A percentile compares a stretch with the other conserved stretches of the same genome.
Evolutionary conservation across 2,888 invertebrate genomes (phyloP).

Genomic region (Eucriotettix oculatus): DNA sequence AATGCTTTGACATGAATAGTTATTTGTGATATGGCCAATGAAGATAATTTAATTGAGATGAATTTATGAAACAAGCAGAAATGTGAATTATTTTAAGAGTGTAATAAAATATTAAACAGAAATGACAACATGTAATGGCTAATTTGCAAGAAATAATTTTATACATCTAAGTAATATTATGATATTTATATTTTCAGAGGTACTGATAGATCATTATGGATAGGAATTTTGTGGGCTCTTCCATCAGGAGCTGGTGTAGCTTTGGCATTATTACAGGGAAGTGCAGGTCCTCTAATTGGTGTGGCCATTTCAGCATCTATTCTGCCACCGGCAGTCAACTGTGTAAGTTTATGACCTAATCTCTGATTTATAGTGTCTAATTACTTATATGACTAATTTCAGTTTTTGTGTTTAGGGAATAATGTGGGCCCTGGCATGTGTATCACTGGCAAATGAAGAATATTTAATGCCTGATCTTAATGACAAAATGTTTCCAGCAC

Average conservation of each 20-base stretch:
- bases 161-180: not conserved
- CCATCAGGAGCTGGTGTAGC: conserved; percentile 72
- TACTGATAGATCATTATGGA: conserved; percentile 53
- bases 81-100: no score
- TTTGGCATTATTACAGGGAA: conserved; percentile 65
- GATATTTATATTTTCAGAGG: conserved; percentile 31
- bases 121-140: not conserved
- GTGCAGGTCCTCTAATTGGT: conserved; percentile 69
- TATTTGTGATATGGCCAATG: no score
- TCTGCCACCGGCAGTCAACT: conserved; percentile 71
- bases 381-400: not conserved
- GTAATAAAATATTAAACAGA: not conserved
- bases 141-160: not conserved
- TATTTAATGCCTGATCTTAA: conserved; percentile 52
- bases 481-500: conserved; percentile 45
- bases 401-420: conserved; percentile 34
- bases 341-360: conserved; percentile 36
- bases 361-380: not conserved
- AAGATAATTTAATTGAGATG: no score
- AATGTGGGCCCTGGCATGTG: conserved; percentile 56
- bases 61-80: no score
- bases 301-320: conserved; percentile 82
- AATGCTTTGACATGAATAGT: no score
- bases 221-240: conserved; percentile 57
- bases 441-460: conserved; percentile 49